A percentile compares a stretch with the other conserved stretches of the same genome.
phyloP scores from a whole-genome alignment of 2,797 vertebrate species.

The Australoheros facetus region DNA sequence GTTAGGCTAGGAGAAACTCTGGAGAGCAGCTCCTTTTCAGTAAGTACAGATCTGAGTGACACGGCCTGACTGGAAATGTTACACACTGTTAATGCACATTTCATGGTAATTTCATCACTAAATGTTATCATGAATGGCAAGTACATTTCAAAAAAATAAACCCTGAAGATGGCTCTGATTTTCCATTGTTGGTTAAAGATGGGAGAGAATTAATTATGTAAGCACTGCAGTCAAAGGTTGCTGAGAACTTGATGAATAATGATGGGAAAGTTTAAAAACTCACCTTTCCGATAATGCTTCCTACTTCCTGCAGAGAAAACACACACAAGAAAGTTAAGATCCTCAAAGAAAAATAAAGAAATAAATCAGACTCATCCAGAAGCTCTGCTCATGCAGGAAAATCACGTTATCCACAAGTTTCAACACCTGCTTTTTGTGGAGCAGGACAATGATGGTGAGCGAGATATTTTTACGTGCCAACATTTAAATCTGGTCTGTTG shows the following conservation, averaged over 20 bases:
- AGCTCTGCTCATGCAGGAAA: neutral
- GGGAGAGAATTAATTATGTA: neutral
- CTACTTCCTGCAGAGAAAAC: conserved; percentile 74
- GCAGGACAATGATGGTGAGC: neutral
- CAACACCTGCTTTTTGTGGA: neutral
- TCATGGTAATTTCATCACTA: neutral
- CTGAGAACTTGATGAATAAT: accelerated
- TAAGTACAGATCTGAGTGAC: conserved; percentile 15
- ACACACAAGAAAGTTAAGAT: conserved; percentile 21
- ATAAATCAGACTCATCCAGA: neutral
- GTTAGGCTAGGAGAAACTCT: conserved; percentile 15
- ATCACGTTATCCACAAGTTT: neutral
- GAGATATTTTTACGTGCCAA: neutral
- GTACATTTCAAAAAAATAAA: conserved; percentile 10
- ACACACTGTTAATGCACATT: conserved; percentile 30
- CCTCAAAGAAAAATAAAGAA: neutral
- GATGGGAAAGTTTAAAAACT: neutral
- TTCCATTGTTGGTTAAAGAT: neutral
- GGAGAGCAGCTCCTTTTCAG: conserved; percentile 39
- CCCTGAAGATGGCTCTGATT: neutral
- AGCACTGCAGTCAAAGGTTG: neutral
- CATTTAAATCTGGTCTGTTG: neutral
- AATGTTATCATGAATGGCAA: conserved; percentile 10
- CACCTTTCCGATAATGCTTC: conserved; percentile 82
- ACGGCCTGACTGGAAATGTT: conserved; percentile 16